Evolutionary conservation across 2,797 vertebrate genomes (phyloP), one percentile per base, ranked within the genome.

Genomic region (Neostethus bicornis): DNA sequence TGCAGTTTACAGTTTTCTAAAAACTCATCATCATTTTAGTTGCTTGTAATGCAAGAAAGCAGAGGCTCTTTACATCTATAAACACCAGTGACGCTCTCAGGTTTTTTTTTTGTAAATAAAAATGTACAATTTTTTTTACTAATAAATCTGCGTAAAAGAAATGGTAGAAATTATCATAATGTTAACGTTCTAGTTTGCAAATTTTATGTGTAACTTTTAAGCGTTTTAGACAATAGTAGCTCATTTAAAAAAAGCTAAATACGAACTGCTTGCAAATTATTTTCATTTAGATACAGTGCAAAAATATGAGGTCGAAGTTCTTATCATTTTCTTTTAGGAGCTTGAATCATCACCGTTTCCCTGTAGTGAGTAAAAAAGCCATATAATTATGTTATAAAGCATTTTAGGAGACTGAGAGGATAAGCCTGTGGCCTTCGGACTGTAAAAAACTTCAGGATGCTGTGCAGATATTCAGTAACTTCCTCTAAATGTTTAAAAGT

Each of bases 401-500:
- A 56, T 41, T 17, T 63, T 63, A 54, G 46, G 11, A 46, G 24
- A 37, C 26, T 28, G 29, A 29, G 41, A 20, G 4, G 14, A 66
- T 17, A 26, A 53, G 17, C 23, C 32, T 10, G 29, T 5, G 32
- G 41, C 31, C 29, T 10, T 34, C 34, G 32, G 32, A 8, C 21
- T 44, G 5, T 13, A 14, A 32, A n/a, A 61, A 31, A 3, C 11
- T 67, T 52, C 32, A 38, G 49, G 39, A 52, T 25, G 17, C 44
- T 16, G 25, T 39, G 50, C 28, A 28, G 41, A 57, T 48, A 53
- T 48, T 51, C 20, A 37, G 35, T 39, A 9, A 39, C 65, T 46
- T 67, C 51, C 55, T 63, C 37, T 55, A 59, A 64, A 52, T 48
- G 55, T 69, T 56, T 70, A 28, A 53, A 51, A 20, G 28, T 56